Conservation (phyloP, 2,797 vertebrate species). For the Setipinna tenuifilis region DNA sequence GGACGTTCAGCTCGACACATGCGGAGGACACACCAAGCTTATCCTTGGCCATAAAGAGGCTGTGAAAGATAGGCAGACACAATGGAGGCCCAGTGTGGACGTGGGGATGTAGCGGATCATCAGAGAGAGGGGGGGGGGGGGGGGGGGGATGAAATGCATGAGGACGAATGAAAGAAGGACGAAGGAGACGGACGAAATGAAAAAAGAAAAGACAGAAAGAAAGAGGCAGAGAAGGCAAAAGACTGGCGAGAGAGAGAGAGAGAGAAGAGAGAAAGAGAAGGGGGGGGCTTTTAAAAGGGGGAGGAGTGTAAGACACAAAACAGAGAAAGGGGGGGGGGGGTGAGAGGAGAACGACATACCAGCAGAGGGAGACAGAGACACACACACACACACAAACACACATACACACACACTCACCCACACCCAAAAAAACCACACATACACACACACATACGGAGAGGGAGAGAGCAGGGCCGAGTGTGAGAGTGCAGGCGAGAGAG, state of each 20-base stretch:
- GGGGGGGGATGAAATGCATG: slow-evolving; percentile 27
- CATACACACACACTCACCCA: too few species aligned
- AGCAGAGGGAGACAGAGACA: slow-evolving; percentile 38
- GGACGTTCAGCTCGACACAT: background rate
- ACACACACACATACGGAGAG: too few species aligned
- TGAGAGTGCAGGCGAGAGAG: background rate
- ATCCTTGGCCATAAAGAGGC: background rate
- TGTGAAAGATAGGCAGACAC: background rate
- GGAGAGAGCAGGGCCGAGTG: too few species aligned
- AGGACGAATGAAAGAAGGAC: slow-evolving; percentile 29
- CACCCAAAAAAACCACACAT: too few species aligned
- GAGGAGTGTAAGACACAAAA: slow-evolving; percentile 30
- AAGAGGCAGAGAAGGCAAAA: slow-evolving; percentile 23
- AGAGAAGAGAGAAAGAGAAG: slow-evolving; percentile 26
- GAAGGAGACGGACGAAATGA: background rate
- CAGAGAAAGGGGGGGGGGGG: slow-evolving; percentile 35
- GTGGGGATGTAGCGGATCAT: background rate
- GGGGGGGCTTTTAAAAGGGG: background rate
- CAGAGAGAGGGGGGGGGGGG: background rate
- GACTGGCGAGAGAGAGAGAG: background rate
- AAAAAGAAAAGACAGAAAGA: background rate
- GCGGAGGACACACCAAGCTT: background rate
- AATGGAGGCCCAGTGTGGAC: background rate
- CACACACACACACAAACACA: too few species aligned
- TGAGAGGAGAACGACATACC: slow-evolving; percentile 42